Conservation (phyloP, 2,113 vertebrate species). For the Montifringilla adamsi region DNA sequence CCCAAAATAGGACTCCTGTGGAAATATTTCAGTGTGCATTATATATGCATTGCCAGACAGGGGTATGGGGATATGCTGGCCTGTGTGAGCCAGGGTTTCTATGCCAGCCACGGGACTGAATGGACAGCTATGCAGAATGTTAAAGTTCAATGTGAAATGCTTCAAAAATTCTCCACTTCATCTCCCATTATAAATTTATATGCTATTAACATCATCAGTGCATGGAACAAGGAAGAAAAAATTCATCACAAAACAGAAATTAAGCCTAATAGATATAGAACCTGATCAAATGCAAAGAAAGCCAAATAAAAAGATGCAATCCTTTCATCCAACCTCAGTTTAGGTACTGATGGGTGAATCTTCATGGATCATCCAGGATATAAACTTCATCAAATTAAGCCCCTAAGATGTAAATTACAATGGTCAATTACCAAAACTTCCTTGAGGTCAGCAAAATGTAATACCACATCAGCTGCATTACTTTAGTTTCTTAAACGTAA, state of each 20-base stretch:
- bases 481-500: not conserved
- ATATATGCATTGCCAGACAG: not conserved
- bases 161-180: not conserved
- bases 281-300: not conserved
- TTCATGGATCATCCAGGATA: not conserved
- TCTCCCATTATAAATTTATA: not conserved
- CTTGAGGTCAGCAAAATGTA: not conserved
- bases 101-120: not conserved
- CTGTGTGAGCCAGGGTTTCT: not conserved
- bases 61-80: not conserved
- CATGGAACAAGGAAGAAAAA: not conserved
- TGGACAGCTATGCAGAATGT: not conserved
- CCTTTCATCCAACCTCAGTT: not conserved
- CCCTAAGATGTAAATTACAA: not conserved
- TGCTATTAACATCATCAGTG: not conserved
- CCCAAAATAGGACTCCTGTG: not conserved
- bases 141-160: not conserved
- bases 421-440: not conserved
- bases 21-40: not conserved
- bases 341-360: not conserved
- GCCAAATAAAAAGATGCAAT: not conserved
- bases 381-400: not conserved
- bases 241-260: not conserved
- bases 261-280: not conserved
- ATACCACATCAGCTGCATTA: not conserved